Evolutionary conservation across 2,113 vertebrate genomes (phyloP), one percentile per base, ranked within the genome.

Genomic region (Origma solitaria): DNA sequence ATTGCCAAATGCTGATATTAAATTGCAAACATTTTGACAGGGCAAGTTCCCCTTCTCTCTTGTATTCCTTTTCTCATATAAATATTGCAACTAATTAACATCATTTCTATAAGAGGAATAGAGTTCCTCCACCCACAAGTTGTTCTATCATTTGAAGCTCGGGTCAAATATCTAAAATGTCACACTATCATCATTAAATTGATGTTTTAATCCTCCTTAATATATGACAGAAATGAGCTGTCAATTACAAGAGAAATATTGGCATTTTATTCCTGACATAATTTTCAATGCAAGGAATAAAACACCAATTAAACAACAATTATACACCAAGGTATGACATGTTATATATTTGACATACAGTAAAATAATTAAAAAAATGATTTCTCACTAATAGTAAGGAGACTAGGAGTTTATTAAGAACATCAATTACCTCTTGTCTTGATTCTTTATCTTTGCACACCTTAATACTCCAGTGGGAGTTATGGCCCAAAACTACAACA

Each of bases 241-340:
- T 96, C 97, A 98, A 96, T 98, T 97, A 96, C 23, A 68, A 90
- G 86, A 80, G 78, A 96, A 97, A 96, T 97, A 98, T 97, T 97
- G 98, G 97, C 96, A 96, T 97, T 98, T 97, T 94, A 96, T 96
- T 97, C 95, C 56, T 93, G 82, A 91, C 93, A 92, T 90, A 65
- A 97, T 90, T 97, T 95, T 94, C 89, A 85, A 78, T 82, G 76
- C 89, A 97, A 97, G 82, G 91, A 96, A 97, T 97, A 96, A 97
- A 97, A 96, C 76, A 96, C 94, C 92, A 97, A 97, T 97, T 96
- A 98, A 93, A 98, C 89, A 91, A 96, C 96, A 96, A 97, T 97
- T 97, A 97, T 96, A 95, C 88, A 94, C 92, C 89, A 97, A 94
- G 70, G 87, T 95, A 97, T 61, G 70, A 95, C 81, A 86, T 81